Percentiles rank a stretch among this genome's conserved stretches.
Conservation (phyloP, 2,888 invertebrate genomes). For the Xanthia icteritia region DNA sequence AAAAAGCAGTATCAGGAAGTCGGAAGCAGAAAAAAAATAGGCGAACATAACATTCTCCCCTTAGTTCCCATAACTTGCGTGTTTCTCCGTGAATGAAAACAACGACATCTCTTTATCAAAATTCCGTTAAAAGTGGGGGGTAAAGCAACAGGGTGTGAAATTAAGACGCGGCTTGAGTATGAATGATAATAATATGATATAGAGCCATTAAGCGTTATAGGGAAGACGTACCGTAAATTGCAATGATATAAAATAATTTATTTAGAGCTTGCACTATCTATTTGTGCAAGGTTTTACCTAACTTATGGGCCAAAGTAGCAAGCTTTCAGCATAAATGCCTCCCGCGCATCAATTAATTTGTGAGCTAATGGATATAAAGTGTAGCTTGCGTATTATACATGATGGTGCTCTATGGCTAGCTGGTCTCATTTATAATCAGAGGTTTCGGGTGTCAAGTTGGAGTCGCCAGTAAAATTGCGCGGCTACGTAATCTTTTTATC, state of each 20-base stretch:
- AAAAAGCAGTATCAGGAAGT: constrained; percentile 37
- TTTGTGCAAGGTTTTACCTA: not conserved
- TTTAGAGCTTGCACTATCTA: not conserved
- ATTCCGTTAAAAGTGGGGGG: constrained; percentile 27
- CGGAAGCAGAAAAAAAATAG: constrained; percentile 31
- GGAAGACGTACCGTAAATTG: not conserved
- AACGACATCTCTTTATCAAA: constrained; percentile 48
- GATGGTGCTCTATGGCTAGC: not conserved
- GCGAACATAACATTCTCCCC: constrained; percentile 47
- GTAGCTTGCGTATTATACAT: constrained; percentile 7
- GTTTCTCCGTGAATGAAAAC: constrained; percentile 45
- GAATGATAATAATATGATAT: not conserved
- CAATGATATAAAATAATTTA: not conserved
- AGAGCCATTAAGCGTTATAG: not conserved
- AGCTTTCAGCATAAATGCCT: constrained; percentile 18
- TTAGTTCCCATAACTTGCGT: constrained; percentile 46
- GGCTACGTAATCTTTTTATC: constrained; percentile 23
- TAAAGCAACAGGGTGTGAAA: constrained; percentile 27
- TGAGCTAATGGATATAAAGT: constrained; percentile 12
- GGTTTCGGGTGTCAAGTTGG: not conserved
- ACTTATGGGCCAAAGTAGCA: not conserved
- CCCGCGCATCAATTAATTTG: constrained; percentile 17
- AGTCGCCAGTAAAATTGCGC: constrained; percentile 5
- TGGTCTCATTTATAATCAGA: not conserved
- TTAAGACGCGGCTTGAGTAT: not conserved